Base-by-base conservation (phyloP, 2,888 invertebrate species). In the Baronia brevicornis region DNA sequence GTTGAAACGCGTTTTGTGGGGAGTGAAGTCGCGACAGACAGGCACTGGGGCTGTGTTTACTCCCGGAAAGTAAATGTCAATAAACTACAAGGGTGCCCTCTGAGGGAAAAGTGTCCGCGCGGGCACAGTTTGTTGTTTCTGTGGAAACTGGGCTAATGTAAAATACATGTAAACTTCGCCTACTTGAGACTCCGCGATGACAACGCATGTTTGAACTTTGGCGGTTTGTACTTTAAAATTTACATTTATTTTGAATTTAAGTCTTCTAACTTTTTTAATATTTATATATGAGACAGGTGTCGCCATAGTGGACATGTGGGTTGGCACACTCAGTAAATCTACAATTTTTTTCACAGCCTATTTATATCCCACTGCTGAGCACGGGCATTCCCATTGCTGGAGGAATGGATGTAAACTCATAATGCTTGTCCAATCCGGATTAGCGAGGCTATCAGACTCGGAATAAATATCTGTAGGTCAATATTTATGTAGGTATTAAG, bases 41-140 rank as follows among this genome's bases (percentile, higher is more conserved):
- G 58, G 60, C 56, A 56, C 62, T 64, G 67, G 62, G 61, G 54
- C 57, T 50, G 44, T 78, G 79, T 82, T 82, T 82, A 67, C 72
- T 60, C 70, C 61, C 59, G 51, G 64, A 71, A 78, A 82, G 82
- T 82, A 78, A 82, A 82, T 79, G 82, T 80, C 80, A 82, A 82
- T 77, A 82, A 73, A 72, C 64, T 70, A 70, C 67, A 69, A 72
- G 70, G 61, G 59, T 54, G 49, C 60, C 61, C 71, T 66, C 60
- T 48, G 44, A 64, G 69, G 60, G 61, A 61, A 62, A 66, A 70
- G 67, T 70, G 67, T 61, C 62, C 63, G 51, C 43, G 54, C 57
- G 57, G 59, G 51, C 60, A 55, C 51, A 48, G 47, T 41, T 59
- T 58, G 67, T 72, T 33, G 68, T 73, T 66, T 64, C 54, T 50